Evolutionary conservation across 1,140 invertebrate species (phyloP).

Genomic region (Cyrtorhinus lividipennis): DNA sequence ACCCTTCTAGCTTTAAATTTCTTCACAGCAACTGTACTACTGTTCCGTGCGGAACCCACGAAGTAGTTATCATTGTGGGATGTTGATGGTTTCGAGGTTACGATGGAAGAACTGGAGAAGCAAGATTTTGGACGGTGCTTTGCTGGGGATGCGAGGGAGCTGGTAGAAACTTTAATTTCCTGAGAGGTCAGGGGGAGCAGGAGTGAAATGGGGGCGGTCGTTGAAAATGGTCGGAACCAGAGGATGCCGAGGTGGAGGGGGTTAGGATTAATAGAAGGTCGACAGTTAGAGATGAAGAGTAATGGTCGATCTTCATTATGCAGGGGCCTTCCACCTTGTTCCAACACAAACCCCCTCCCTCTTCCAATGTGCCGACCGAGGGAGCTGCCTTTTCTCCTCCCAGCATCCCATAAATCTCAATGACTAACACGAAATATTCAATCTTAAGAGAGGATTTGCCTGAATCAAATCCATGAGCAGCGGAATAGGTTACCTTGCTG

Average conservation of each 20-base stretch:
- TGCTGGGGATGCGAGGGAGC: neutral
- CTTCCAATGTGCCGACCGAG: neutral
- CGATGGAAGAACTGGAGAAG: neutral
- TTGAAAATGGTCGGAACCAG: neutral
- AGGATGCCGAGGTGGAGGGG: neutral
- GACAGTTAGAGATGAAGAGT: conserved; percentile 17
- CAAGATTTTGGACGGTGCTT: neutral
- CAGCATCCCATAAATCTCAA: neutral
- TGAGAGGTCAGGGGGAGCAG: neutral
- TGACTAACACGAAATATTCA: too few relatives aligned
- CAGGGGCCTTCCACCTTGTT: neutral
- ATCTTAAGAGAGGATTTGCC: too few relatives aligned
- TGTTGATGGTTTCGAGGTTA: neutral
- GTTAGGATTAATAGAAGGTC: conserved; percentile 13
- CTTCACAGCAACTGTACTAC: too few relatives aligned
- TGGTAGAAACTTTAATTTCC: conserved; percentile 6
- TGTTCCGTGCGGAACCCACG: neutral
- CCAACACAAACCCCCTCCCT: neutral
- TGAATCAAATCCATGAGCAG: too few relatives aligned
- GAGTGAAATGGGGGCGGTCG: neutral
- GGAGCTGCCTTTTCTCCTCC: neutral
- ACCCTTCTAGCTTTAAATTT: too few relatives aligned
- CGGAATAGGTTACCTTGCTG: too few relatives aligned
- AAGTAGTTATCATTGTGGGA: neutral
- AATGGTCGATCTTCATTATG: conserved; percentile 16